These are phyloP conservation scores for Tamandua tetradactyla DNA, from an alignment of 2,797 vertebrate genomes.

Conservation along the genomic window DNA sequence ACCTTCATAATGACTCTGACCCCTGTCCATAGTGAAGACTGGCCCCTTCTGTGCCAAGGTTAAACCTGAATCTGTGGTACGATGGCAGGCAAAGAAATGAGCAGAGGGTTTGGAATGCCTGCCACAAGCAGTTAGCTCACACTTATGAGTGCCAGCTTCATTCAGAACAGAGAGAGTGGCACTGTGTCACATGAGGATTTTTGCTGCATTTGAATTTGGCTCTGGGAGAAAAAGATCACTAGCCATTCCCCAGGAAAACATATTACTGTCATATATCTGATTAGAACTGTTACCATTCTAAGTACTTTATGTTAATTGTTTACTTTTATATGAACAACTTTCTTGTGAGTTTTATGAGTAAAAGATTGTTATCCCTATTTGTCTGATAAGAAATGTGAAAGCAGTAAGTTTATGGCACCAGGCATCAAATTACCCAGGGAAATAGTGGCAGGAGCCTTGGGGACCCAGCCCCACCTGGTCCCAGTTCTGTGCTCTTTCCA, in stretches of 20 bases:
- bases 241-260: neutral
- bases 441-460: neutral
- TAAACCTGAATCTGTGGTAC: neutral
- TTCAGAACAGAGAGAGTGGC: neutral
- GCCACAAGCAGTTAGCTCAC: neutral
- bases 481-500: neutral
- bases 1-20: neutral
- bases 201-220: neutral
- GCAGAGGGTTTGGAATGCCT: neutral
- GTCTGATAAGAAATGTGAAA: neutral
- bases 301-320: neutral
- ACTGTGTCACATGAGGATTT: neutral
- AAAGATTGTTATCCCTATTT: neutral
- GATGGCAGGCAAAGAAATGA: neutral
- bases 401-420: neutral
- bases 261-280: neutral
- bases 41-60: neutral
- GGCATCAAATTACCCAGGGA: neutral
- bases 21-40: neutral
- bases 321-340: neutral
- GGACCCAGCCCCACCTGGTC: neutral
- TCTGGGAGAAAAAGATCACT: neutral
- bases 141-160: neutral
- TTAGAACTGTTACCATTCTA: neutral
- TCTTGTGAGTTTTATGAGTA: no score